Evolutionary conservation across 2,888 invertebrate genomes (phyloP), one percentile per base, ranked within the genome.

Genomic region (Ichneumoninae sp.): DNA sequence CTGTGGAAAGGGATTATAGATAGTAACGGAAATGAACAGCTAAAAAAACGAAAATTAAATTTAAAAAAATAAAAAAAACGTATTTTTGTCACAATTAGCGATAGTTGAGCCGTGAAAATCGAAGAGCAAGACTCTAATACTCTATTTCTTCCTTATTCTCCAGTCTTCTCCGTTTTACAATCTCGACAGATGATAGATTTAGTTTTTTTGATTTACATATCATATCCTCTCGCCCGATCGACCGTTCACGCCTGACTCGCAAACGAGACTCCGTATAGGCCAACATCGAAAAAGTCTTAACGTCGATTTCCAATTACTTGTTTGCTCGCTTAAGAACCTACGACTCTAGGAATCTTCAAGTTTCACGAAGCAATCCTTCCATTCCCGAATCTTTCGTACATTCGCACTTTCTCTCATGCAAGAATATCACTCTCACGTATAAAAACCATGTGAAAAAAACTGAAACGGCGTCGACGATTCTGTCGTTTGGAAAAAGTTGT

Each of bases 371-470:
- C 40, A 57, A 66, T 80, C 60, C 52, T 66, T 80, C 3, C 78
- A 47, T 75, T 33, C 40, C 40, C 16, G 10, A 47, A 19, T 74
- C 19, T 68, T 47, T n/a, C 40, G 33, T 16, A 66, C 44, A 40
- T 44, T 60, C 70, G 22, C 74, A 47, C n/a, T 50, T 66, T 69
- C 79, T n/a, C 36, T 50, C 65, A 33, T 65, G 13, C 33, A 63
- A 36, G 44, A 63, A 33, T 16, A 22, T 84, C 83, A 79, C 76
- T 50, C 76, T 85, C 82, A 71, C 70, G 81, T 89, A 89, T 88
- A 88, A 88, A 90, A 90, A 88, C 78, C 73, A 89, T 87, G 85
- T 82, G 83, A 83, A 85, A 84, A 84, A 89, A 90, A 87, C 40
- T 87, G 54, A 89, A 89, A 86, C 86, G 74, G 66, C 71, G 44